These are phyloP conservation scores for Solea senegalensis DNA, from an alignment of 2,113 vertebrate species.

Conservation along the genomic window DNA sequence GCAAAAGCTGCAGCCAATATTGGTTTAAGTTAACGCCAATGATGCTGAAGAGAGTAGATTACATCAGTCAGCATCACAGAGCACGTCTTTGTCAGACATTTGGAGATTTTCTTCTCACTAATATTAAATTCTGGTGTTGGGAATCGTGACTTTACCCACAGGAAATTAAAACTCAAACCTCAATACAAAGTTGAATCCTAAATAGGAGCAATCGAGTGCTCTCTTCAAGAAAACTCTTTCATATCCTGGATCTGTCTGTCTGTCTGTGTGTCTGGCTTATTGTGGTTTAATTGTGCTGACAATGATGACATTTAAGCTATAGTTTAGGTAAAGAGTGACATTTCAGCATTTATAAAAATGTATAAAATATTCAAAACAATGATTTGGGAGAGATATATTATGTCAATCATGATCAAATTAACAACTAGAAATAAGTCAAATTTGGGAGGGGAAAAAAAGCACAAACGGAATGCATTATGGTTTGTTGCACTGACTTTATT, in stretches of 20 bases:
- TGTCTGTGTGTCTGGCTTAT: constrained; percentile 1
- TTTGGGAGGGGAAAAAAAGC: too few relatives aligned
- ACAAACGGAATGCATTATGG: too few relatives aligned
- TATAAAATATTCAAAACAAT: too few relatives aligned
- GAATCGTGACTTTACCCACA: constrained; percentile 44
- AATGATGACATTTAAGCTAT: not conserved
- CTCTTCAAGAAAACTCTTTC: constrained; percentile 22
- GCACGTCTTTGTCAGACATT: constrained; percentile 19
- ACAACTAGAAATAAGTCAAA: too few relatives aligned
- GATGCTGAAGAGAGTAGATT: constrained; percentile 13
- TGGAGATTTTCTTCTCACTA: constrained; percentile 17
- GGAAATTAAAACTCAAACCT: constrained; percentile 65
- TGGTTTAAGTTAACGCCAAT: constrained; percentile 20
- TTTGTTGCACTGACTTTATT: too few relatives aligned
- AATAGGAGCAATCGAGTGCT: constrained; percentile 9
- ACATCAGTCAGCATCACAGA: constrained; percentile 21
- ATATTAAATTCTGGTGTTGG: constrained; percentile 45
- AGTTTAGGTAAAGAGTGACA: too few relatives aligned
- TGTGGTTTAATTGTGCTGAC: not conserved
- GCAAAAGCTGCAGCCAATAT: not conserved
- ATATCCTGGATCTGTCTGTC: constrained; percentile 27
- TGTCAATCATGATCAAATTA: too few relatives aligned
- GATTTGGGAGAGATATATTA: too few relatives aligned
- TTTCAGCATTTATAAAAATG: too few relatives aligned
- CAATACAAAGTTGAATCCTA: constrained; percentile 27